These are phyloP conservation scores for Brenthis hecate DNA, from an alignment of 2,888 invertebrate genomes.

Conservation along the genomic window DNA sequence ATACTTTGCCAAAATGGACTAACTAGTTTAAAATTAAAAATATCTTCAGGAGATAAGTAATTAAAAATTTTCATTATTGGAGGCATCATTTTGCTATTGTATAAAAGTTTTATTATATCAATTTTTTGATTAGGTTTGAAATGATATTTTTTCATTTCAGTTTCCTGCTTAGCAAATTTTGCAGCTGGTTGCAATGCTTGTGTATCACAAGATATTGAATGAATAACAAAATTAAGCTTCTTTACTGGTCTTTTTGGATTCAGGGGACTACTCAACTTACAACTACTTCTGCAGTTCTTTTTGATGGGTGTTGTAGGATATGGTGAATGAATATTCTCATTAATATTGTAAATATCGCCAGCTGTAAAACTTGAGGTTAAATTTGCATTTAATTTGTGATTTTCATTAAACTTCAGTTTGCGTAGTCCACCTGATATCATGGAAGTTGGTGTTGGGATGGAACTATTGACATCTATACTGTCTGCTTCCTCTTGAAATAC, in stretches of 20 bases:
- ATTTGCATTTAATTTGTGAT: constrained; percentile 46
- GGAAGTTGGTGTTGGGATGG: constrained; percentile 68
- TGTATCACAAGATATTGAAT: constrained; percentile 66
- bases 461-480: constrained; percentile 45
- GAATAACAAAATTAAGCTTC: constrained; percentile 65
- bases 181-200: constrained; percentile 54
- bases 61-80: constrained; percentile 65
- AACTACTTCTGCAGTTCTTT: constrained; percentile 57
- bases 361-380: constrained; percentile 36
- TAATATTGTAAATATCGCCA: constrained; percentile 28
- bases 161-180: constrained; percentile 39
- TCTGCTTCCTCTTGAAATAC: constrained; percentile 57
- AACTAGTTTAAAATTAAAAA: constrained; percentile 66
- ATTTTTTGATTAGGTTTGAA: constrained; percentile 67
- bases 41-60: constrained; percentile 66
- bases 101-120: constrained; percentile 68
- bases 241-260: constrained; percentile 56
- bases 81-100: constrained; percentile 54
- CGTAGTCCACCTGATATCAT: constrained; percentile 69
- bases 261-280: constrained; percentile 59
- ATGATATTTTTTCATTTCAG: constrained; percentile 39
- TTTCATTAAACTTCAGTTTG: constrained; percentile 66
- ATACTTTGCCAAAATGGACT: constrained; percentile 64
- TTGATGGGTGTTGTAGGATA: constrained; percentile 74
- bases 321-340: constrained; percentile 38